phyloP scores from a whole-genome alignment of 2,888 invertebrate species.

The Stictocephala bisonia region DNA sequence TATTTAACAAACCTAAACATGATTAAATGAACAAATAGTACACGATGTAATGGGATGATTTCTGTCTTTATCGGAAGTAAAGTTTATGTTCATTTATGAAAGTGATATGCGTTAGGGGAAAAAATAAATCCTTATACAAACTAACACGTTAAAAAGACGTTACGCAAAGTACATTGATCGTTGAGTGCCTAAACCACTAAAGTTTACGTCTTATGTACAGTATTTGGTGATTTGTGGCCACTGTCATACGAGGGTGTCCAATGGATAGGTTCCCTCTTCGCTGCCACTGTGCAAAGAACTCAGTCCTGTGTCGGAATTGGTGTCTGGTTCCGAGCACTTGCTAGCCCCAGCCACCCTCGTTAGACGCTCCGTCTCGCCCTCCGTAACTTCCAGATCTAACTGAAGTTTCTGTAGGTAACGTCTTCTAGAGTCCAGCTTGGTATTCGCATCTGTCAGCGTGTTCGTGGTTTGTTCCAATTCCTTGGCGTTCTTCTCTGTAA shows the following conservation, averaged over 20 bases:
- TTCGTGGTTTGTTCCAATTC: slow-evolving; percentile 61
- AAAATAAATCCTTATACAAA: too few species aligned
- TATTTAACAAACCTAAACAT: too few species aligned
- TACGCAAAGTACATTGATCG: too few species aligned
- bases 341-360: slow-evolving; percentile 11
- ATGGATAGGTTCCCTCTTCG: slow-evolving; percentile 63
- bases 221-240: too few species aligned
- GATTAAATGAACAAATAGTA: too few species aligned
- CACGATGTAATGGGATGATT: too few species aligned
- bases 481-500: slow-evolving; percentile 58
- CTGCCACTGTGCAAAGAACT: slow-evolving; percentile 66
- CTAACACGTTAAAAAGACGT: too few species aligned
- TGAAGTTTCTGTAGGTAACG: slow-evolving; percentile 58
- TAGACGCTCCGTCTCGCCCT: slow-evolving; percentile 54
- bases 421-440: slow-evolving; percentile 60
- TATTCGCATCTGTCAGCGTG: slow-evolving; percentile 60
- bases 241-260: slow-evolving; percentile 63
- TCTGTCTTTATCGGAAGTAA: too few species aligned
- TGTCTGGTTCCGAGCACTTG: slow-evolving; percentile 62
- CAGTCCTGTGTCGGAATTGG: slow-evolving; percentile 67
- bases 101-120: too few species aligned
- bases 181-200: too few species aligned
- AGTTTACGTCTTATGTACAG: too few species aligned
- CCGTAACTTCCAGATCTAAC: slow-evolving; percentile 60
- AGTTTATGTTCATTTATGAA: too few species aligned